Percentiles rank a stretch among this genome's conserved stretches.
These are phyloP conservation scores for Isaurus tuberculatus DNA, from an alignment of 92 coral and sea anemone species.

Conservation along the genomic window DNA sequence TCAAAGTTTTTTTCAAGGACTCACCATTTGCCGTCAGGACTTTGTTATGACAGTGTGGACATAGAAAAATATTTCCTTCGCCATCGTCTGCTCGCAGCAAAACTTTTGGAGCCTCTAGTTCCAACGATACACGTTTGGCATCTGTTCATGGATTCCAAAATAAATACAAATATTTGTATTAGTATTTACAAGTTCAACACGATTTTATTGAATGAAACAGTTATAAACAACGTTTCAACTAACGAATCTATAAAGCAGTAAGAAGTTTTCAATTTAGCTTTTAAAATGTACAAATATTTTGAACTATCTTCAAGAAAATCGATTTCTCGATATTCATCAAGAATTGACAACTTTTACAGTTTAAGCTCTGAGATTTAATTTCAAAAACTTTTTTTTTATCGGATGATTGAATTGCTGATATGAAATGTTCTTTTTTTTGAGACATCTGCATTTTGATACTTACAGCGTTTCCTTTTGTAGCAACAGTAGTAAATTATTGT, in stretches of 20 bases:
- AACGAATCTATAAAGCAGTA: not conserved
- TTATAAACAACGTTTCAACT: not conserved
- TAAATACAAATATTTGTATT: not conserved
- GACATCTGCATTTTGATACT: not conserved
- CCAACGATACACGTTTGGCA: conserved; percentile 48
- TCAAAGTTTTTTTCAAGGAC: not conserved
- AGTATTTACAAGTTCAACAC: not conserved
- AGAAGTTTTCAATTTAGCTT: not conserved
- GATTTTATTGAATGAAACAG: not conserved
- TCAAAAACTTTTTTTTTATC: too few relatives aligned
- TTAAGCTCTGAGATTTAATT: too few relatives aligned
- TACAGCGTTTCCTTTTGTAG: conserved; percentile 47
- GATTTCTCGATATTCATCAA: too few relatives aligned
- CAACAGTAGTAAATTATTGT: conserved; percentile 68
- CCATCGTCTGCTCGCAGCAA: conserved; percentile 41
- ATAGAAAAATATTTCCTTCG: conserved; percentile 55
- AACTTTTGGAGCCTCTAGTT: conserved; percentile 28
- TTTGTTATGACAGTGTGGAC: conserved; percentile 73
- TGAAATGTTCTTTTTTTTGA: not conserved
- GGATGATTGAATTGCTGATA: not conserved
- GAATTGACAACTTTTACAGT: too few relatives aligned
- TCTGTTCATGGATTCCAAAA: conserved; percentile 30
- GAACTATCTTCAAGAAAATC: too few relatives aligned
- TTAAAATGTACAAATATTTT: not conserved
- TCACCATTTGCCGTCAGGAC: conserved; percentile 61